phyloP scores from a whole-genome alignment of 2,888 invertebrate species.

The Protonemura montana region DNA sequence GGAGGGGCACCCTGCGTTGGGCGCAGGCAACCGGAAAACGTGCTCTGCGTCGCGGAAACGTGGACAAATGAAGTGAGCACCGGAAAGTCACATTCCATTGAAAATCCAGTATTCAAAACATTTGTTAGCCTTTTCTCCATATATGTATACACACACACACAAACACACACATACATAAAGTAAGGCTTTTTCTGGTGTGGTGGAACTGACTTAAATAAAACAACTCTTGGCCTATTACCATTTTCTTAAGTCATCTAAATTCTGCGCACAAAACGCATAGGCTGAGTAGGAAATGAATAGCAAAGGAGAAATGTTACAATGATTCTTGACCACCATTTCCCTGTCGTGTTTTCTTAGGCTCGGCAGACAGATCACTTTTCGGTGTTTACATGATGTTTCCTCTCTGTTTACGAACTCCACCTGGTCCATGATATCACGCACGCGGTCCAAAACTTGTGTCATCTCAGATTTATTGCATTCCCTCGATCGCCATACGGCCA shows the following conservation, averaged over 20 bases:
- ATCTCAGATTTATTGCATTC: not conserved
- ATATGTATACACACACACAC: not conserved
- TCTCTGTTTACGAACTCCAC: not conserved
- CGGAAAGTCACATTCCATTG: constrained; percentile 48
- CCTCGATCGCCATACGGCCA: not conserved
- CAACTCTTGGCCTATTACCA: constrained; percentile 22
- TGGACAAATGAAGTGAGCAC: constrained; percentile 49
- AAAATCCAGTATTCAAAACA: constrained; percentile 49
- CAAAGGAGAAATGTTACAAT: constrained; percentile 29
- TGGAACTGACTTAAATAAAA: constrained; percentile 29
- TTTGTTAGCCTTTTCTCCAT: constrained; percentile 43
- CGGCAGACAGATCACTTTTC: not conserved
- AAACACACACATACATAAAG: no score
- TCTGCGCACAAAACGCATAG: constrained; percentile 39
- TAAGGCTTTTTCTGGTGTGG: constrained; percentile 16
- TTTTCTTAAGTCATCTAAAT: constrained; percentile 42
- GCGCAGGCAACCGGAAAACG: constrained; percentile 48
- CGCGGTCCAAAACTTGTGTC: not conserved
- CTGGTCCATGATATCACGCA: not conserved
- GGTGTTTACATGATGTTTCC: constrained; percentile 24
- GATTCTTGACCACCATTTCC: not conserved
- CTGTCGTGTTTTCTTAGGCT: constrained; percentile 13
- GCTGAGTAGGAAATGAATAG: constrained; percentile 41
- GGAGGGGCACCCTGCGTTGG: constrained; percentile 2
- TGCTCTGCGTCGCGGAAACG: constrained; percentile 47